Base-by-base conservation (phyloP, 1,140 invertebrate genomes). In the Drosophila malerkotliana region DNA sequence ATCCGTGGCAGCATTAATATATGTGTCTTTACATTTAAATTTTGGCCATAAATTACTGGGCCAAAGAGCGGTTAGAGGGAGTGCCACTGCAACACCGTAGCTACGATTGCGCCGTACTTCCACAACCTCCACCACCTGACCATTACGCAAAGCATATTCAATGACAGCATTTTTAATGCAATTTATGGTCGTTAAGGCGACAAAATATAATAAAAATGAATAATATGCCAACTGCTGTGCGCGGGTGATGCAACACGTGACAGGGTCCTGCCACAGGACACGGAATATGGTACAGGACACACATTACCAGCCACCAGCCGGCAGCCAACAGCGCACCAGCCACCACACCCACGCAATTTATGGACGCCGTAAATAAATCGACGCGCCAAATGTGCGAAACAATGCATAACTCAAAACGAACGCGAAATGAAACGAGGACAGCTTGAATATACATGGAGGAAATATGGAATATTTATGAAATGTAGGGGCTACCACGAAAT, bases 141-240 rank as follows among this genome's bases (percentile, higher is more conserved):
- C 75, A 62, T 49, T 47, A 34, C 56, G 57, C 34, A 53, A 56
- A 74, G 49, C 73, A 64, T 81, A 74, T 81, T 85, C 82, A 87
- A 85, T 82, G 83, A 87, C 75, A 79, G 79, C 83, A 76, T 83
- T 87, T 87, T 88, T 88, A 88, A 87, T 87, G 83, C 83, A 87
- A 87, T 87, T 87, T 87, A 87, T 88, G 83, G 79, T 83, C 83
- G 83, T 87, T 87, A 87, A 87, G 83, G 83, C 83, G 83, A 87
- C 83, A 87, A 87, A 87, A 87, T 88, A 88, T 88, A 87, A 88
- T 88, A 87, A 87, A 87, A 87, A 87, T 87, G 83, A 87, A 87
- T 88, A 79, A 87, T 87, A 88, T 83, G 81, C 84, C 83, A 85
- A 87, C 69, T 83, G 76, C 48, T 71, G 41, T 44, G 68, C 64